Base-by-base conservation (phyloP, 2,888 invertebrate genomes). In the Drosophila kuntzei region DNA sequence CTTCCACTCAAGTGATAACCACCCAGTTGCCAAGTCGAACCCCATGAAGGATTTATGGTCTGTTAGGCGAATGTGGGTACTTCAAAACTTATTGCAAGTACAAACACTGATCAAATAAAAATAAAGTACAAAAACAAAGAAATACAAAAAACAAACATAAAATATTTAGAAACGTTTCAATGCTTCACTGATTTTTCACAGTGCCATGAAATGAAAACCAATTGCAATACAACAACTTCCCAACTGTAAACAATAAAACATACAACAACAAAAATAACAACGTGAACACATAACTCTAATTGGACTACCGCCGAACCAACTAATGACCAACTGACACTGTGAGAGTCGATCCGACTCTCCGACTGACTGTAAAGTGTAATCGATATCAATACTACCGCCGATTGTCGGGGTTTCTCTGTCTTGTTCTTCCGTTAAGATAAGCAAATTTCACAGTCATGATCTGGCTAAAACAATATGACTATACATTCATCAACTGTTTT, bases 11-110 rank as follows among this genome's bases (percentile, higher is more conserved):
- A 69, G 50, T 60, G 46, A 7, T n/a, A 54, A 43, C 51, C 39
- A 55, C 25, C 39, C 12, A 22, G 46, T 16, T 46, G 46, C 41
- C 34, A 29, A 41, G 36, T 11, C 27, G 37, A 43, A 61, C 29
- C 41, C 46, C 37, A 29, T 70, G 76, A 81, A 72, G 83, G 71
- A 83, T 82, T 83, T 82, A 79, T 69, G 75, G 51, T 59, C 50
- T 39, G 36, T 37, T 54, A 44, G 58, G 5, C 55, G 25, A 27
- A 43, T 65, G 44, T 59, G 65, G 46, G 36, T 65, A 80, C 75
- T 68, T 59, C 16, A 70, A 8, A 54, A 43, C 3, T 32, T 43
- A 71, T 54, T 65, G 62, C 69, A 59, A 53, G 50, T 22, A 14
- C 25, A 37, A 16, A 50, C 37, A 27, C 12, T 54, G 37, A 65